Base-by-base conservation (phyloP, 2,113 vertebrate species). In the Eudyptes chrysolophus region DNA sequence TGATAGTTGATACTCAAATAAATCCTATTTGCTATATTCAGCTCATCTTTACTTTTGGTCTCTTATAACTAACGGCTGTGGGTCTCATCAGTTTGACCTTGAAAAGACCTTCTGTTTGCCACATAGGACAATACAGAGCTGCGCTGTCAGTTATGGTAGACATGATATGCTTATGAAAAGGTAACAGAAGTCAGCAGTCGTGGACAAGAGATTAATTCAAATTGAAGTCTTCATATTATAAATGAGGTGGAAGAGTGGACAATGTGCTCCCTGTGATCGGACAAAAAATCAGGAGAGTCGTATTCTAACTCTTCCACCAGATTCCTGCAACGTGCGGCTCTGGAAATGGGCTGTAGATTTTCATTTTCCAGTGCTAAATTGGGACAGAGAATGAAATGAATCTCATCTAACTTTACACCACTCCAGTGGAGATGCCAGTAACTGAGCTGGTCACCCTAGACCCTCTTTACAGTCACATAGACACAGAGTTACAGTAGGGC, bases 1-100 rank as follows among this genome's bases (percentile, higher is more conserved):
- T 89, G 96, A 94, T 61, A 97, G 93, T 20, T 92, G 95, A 96
- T 96, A 97, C 40, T 21, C 52, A 94, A 90, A 96, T 95, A 86
- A 95, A 96, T 90, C 36, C 75, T 69, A 79, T 94, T 96, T 88
- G 40, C 72, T 94, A 89, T 95, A 97, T 96, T 90, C 69, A 92
- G 78, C 44, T 96, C 68, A 86, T 82, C 78, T 95, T 94, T 97
- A 96, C 94, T 96, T 97, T 96, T 85, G 46, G 84, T 86, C 64
- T 95, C 79, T 54, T 66, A 65, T 51, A 96, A 66, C 34, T 61
- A 44, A 89, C 0, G 36, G 42, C 38, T 83, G n/a, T 69, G 62
- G 20, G 10, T 91, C 40, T 92, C 8, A 4, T 27, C 55, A 69
- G 24, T 68, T 30, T 94, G 68, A 83, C 92, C 81, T 94, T 92